These are phyloP conservation scores for Centroberyx gerrardi DNA, from an alignment of 2,797 vertebrate species.

Conservation along the genomic window DNA sequence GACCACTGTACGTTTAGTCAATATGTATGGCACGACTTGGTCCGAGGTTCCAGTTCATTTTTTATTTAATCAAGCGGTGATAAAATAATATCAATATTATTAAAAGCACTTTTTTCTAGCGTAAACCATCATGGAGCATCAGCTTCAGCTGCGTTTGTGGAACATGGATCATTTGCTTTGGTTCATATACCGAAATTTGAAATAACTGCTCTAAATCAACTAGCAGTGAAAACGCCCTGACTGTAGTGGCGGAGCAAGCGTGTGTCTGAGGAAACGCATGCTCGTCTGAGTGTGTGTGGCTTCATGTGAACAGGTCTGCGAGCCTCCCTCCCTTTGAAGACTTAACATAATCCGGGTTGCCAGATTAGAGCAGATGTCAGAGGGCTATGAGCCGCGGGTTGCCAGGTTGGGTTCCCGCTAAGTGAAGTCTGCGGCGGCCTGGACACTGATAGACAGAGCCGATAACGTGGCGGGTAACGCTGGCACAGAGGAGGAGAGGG, in stretches of 20 bases:
- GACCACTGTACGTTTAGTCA: no score
- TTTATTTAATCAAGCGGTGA: no score
- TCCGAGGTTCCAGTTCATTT: no score
- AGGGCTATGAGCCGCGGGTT: constrained; percentile 69
- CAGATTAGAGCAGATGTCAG: constrained; percentile 81
- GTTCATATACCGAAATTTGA: no score
- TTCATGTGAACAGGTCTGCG: constrained; percentile 57
- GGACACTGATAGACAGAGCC: constrained; percentile 78
- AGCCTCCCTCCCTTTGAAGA: constrained; percentile 67
- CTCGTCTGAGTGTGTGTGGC: constrained; percentile 13
- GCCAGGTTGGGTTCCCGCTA: constrained; percentile 71
- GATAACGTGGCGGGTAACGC: constrained; percentile 69
- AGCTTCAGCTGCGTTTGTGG: no score
- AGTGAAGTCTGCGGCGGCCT: constrained; percentile 75
- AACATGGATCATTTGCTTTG: no score
- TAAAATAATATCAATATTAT: no score
- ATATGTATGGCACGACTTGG: no score
- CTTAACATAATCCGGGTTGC: constrained; percentile 78
- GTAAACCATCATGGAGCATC: no score
- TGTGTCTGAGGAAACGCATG: not conserved
- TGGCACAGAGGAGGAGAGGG: constrained; percentile 64
- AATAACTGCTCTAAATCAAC: no score
- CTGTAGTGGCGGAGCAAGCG: constrained; percentile 3
- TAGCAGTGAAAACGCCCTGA: no score
- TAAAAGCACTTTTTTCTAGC: no score